A percentile compares a stretch with the other conserved stretches of the same genome.
Evolutionary conservation across 92 coral and sea anemone species (phyloP).

Genomic region (Siderastrea siderea): DNA sequence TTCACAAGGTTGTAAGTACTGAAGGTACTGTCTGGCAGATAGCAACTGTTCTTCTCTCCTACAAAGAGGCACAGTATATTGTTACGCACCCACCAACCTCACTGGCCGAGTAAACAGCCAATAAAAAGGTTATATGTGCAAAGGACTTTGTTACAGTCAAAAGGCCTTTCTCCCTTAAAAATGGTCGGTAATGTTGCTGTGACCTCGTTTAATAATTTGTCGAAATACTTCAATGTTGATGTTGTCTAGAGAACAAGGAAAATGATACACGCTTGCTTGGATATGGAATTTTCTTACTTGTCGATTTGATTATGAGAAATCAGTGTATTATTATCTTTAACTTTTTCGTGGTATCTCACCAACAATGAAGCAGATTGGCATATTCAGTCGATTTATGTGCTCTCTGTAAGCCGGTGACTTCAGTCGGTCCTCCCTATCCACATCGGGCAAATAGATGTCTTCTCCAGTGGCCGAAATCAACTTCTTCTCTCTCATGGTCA

Average conservation of each 20-base stretch:
- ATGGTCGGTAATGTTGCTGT: too few species aligned
- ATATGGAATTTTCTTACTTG: too few species aligned
- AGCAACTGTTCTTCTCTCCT: conserved; percentile 67
- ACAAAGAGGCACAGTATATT: conserved; percentile 6
- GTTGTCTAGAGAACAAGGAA: too few species aligned
- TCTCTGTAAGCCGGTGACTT: conserved; percentile 27
- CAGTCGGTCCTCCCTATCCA: conserved; percentile 31
- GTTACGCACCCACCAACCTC: neutral
- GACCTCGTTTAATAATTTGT: too few species aligned
- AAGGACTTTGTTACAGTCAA: too few species aligned
- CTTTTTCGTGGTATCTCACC: conserved; percentile 14
- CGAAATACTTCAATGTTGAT: too few species aligned
- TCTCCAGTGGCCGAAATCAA: conserved; percentile 41
- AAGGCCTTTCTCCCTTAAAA: too few species aligned
- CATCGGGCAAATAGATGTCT: conserved; percentile 62
- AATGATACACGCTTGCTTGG: too few species aligned
- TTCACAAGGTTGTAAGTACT: conserved; percentile 34
- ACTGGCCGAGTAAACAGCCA: neutral
- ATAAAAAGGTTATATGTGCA: too few species aligned
- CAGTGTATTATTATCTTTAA: too few species aligned
- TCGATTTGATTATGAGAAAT: too few species aligned
- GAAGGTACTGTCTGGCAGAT: conserved; percentile 42
- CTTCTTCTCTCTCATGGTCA: conserved; percentile 15
- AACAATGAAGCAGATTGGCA: conserved; percentile 58
- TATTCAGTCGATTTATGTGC: conserved; percentile 49